phyloP scores from a whole-genome alignment of 2,888 invertebrate genomes.

The Papilio protenor region DNA sequence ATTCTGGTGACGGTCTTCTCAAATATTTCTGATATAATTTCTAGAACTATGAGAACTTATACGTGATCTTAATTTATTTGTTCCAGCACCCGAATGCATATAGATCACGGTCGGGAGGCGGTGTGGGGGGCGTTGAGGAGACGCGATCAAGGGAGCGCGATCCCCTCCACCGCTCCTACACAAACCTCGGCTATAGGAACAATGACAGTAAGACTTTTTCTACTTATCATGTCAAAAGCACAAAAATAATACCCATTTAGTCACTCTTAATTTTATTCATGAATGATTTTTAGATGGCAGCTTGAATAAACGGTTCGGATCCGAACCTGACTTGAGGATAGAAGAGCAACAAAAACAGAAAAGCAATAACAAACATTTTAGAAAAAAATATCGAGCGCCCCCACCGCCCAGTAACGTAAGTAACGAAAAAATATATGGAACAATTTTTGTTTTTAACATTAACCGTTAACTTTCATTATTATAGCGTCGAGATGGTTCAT shows the following conservation, averaged over 20 bases:
- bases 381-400: constrained; percentile 91
- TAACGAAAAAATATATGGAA: constrained; percentile 29
- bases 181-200: constrained; percentile 75
- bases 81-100: constrained; percentile 74
- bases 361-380: constrained; percentile 82
- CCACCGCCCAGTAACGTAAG: constrained; percentile 83
- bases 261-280: background rate
- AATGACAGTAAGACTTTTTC: constrained; percentile 65
- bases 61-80: background rate
- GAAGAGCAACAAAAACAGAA: constrained; percentile 68
- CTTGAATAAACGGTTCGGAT: constrained; percentile 86
- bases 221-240: background rate
- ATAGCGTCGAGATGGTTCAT: constrained; percentile 81
- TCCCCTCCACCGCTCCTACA: constrained; percentile 78
- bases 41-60: background rate
- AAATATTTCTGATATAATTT: background rate
- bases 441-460: constrained; percentile 1
- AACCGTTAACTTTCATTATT: constrained; percentile 41
- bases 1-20: background rate
- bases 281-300: constrained; percentile 60
- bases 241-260: too few relatives aligned
- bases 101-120: constrained; percentile 77
- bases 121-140: constrained; percentile 61
- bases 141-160: constrained; percentile 71
- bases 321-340: constrained; percentile 88